These are phyloP conservation scores for Pedetes capensis DNA, from an alignment of 2,113 vertebrate species.

Conservation along the genomic window DNA sequence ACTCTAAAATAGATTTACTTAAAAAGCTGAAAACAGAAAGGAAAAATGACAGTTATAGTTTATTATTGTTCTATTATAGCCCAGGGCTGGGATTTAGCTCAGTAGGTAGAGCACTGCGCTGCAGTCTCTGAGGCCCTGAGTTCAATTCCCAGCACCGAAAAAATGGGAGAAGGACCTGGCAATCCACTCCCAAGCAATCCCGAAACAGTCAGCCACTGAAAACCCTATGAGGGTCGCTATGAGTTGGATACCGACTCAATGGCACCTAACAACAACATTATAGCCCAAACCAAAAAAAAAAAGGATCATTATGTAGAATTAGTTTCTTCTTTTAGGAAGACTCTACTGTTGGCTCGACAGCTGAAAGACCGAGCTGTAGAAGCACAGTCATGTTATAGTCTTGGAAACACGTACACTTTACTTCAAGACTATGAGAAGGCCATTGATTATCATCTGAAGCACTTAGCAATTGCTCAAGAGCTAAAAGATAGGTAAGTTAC, in stretches of 20 bases:
- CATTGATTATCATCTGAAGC: constrained; percentile 96
- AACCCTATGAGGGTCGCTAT: too few relatives aligned
- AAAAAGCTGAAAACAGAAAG: constrained; percentile 13
- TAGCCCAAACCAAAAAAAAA: not conserved
- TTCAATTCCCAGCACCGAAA: too few relatives aligned
- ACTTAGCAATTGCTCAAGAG: constrained; percentile 95
- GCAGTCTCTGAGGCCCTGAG: too few relatives aligned
- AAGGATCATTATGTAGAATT: constrained; percentile 12
- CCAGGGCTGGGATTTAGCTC: too few relatives aligned
- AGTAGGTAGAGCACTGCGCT: too few relatives aligned
- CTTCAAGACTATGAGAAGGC: constrained; percentile 97
- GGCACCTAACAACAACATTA: too few relatives aligned
- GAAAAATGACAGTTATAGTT: not conserved
- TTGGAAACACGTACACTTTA: constrained; percentile 96
- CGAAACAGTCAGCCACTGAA: too few relatives aligned
- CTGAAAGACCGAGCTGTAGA: constrained; percentile 95
- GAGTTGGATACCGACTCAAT: too few relatives aligned
- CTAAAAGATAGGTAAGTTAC: constrained; percentile 90
- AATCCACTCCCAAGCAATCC: too few relatives aligned
- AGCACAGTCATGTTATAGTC: constrained; percentile 97
- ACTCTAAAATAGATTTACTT: not conserved
- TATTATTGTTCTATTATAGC: too few relatives aligned
- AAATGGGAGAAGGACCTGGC: too few relatives aligned
- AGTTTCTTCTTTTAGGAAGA: constrained; percentile 85
- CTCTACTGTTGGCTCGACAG: constrained; percentile 92